Conservation (phyloP, 2,888 invertebrate genomes). For the Sinohyriopsis cumingii region DNA sequence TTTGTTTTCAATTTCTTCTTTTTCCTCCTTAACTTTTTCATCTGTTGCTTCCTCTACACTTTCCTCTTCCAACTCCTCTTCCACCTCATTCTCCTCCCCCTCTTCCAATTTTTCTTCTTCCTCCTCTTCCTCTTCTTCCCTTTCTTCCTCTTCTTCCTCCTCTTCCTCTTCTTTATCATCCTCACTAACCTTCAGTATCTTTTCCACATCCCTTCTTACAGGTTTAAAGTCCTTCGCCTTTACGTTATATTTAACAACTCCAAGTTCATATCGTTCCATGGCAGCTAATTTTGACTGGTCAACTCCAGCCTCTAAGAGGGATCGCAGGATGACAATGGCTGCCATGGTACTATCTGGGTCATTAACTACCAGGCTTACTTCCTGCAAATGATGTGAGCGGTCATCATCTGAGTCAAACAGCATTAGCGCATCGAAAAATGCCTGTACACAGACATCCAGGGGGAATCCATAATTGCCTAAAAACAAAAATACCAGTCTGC, state of each 20-base stretch:
- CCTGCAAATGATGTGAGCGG: conserved; percentile 21
- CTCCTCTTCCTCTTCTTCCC: not conserved
- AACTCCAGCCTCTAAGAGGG: conserved; percentile 34
- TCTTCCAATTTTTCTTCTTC: not conserved
- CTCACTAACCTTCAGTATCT: conserved; percentile 1
- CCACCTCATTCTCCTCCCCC: not conserved
- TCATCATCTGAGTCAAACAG: conserved; percentile 17
- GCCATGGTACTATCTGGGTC: conserved; percentile 38
- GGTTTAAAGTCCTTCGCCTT: conserved; percentile 13
- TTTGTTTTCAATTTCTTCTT: conserved; percentile 3
- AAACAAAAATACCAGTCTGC: not conserved
- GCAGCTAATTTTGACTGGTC: conserved; percentile 27
- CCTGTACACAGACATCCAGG: conserved; percentile 42
- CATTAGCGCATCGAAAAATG: conserved; percentile 41
- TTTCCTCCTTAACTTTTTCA: conserved; percentile 6
- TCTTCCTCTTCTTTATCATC: conserved; percentile 2
- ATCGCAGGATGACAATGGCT: conserved; percentile 36
- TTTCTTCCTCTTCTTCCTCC: not conserved
- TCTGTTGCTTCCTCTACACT: not conserved
- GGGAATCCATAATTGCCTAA: conserved; percentile 41
- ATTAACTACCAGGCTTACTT: conserved; percentile 33
- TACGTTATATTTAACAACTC: conserved; percentile 17
- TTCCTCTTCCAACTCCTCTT: not conserved
- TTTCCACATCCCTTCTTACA: not conserved
- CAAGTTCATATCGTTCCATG: conserved; percentile 26